These are phyloP conservation scores for Xylota sylvarum DNA, from an alignment of 2,888 invertebrate species.

Conservation along the genomic window DNA sequence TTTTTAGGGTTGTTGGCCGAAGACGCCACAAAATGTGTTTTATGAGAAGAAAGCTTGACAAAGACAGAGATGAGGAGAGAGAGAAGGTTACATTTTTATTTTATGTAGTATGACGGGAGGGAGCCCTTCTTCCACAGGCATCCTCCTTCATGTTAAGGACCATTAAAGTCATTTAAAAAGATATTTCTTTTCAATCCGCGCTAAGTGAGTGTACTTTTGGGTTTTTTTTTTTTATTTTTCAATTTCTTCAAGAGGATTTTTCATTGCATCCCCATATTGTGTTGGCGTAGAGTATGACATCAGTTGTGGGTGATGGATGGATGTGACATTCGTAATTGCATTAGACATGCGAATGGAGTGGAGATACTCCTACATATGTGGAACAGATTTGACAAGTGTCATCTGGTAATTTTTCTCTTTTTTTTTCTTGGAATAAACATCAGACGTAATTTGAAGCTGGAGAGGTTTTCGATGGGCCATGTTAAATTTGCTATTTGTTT, in stretches of 20 bases:
- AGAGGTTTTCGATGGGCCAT: no score
- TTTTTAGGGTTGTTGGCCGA: conserved; percentile 52
- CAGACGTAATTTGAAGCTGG: not conserved
- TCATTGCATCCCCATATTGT: not conserved
- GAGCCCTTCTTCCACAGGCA: not conserved
- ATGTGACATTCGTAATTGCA: conserved; percentile 39
- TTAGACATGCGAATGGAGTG: not conserved
- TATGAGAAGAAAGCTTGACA: conserved; percentile 35
- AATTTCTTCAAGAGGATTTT: conserved; percentile 19
- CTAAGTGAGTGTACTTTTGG: conserved; percentile 52
- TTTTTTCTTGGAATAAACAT: conserved; percentile 2
- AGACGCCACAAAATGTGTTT: conserved; percentile 51
- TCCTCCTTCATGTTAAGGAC: conserved; percentile 48
- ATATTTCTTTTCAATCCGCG: conserved; percentile 68
- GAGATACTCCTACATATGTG: conserved; percentile 6
- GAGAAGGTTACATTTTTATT: conserved; percentile 41
- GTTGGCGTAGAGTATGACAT: not conserved
- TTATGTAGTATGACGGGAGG: conserved; percentile 28
- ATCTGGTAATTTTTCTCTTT: conserved; percentile 22
- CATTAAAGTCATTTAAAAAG: conserved; percentile 62
- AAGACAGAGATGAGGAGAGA: not conserved
- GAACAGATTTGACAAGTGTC: conserved; percentile 39
- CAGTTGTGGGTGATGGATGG: conserved; percentile 37
- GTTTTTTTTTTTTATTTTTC: conserved; percentile 43
- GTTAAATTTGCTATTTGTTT: no score